Evolutionary conservation across 2,113 vertebrate species (phyloP).

Genomic region (Cottus gobio): DNA sequence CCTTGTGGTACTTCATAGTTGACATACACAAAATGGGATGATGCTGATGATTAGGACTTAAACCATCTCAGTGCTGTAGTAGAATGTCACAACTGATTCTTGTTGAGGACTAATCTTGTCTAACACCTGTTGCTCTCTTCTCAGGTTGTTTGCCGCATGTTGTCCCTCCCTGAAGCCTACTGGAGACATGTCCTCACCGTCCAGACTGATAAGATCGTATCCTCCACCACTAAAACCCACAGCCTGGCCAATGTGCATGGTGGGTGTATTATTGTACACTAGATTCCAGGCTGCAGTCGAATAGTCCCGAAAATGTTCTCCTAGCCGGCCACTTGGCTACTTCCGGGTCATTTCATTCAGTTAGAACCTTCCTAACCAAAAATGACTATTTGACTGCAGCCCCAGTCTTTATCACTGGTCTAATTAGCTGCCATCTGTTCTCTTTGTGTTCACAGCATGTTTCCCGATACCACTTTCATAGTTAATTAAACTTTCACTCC

Average conservation of each 20-base stretch:
- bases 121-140: not conserved
- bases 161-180: not conserved
- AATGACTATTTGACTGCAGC: too few relatives aligned
- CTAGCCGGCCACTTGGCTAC: too few relatives aligned
- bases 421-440: not conserved
- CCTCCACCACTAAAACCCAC: not conserved
- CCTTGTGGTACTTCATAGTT: too few relatives aligned
- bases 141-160: not conserved
- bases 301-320: too few relatives aligned
- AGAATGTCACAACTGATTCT: too few relatives aligned
- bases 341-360: too few relatives aligned
- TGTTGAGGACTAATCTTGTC: not conserved
- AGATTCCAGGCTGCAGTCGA: too few relatives aligned
- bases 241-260: not conserved
- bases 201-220: not conserved
- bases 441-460: not conserved
- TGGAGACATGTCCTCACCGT: not conserved
- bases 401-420: not conserved
- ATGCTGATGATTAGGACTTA: too few relatives aligned
- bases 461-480: not conserved
- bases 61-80: too few relatives aligned
- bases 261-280: not conserved
- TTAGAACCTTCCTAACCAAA: too few relatives aligned
- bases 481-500: not conserved
- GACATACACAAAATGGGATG: too few relatives aligned